Base-by-base conservation (phyloP, 1,140 invertebrate genomes). In the Saccostrea cuccullata region DNA sequence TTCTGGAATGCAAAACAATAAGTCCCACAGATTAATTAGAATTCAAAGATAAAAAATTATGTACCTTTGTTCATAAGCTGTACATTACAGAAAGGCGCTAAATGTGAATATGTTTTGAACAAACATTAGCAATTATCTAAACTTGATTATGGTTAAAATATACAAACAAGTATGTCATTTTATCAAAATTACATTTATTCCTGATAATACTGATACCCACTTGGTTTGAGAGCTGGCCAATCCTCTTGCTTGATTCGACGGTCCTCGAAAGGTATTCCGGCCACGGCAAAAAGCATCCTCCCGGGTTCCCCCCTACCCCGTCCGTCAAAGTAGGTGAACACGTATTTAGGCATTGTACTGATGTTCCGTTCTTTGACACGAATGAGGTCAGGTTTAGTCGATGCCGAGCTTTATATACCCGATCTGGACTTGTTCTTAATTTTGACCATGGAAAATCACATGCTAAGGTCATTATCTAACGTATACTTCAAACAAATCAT, bases 311-410 rank as follows among this genome's bases (percentile, higher is more conserved):
- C 94, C 77, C 93, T 60, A 6, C 91, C 94, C 17, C 92, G 87
- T 1, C 82, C 47, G 82, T 92, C 83, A 90, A 94, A 94, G 86
- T 94, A 94, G 23, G 70, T 87, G 47, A 94, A 86, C 86, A 91
- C 91, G 88, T 93, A 94, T 9, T 70, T 77, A 12, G 90, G 55
- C 92, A 92, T 93, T 20, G 17, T 64, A 8, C n/a, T 64, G 58
- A 64, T 64, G 58, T 64, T 64, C 58, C 17, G 1, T n/a, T 20
- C 13, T 17, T 20, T 17, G 5, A 20, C 58, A 64, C 58, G n/a
- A 64, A 17, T 64, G 17, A 64, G 17, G 5, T 17, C 58, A 47
- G 47, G 30, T 36, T 47, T 47, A 47, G 47, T 47, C 47, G 47
- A 47, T 47, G 6, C 47, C 47, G 47, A 8, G 47, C 47, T 47